Evolutionary conservation across 2,888 invertebrate genomes (phyloP), one percentile per base, ranked within the genome.

Genomic region (Branchinecta sandiegonensis): DNA sequence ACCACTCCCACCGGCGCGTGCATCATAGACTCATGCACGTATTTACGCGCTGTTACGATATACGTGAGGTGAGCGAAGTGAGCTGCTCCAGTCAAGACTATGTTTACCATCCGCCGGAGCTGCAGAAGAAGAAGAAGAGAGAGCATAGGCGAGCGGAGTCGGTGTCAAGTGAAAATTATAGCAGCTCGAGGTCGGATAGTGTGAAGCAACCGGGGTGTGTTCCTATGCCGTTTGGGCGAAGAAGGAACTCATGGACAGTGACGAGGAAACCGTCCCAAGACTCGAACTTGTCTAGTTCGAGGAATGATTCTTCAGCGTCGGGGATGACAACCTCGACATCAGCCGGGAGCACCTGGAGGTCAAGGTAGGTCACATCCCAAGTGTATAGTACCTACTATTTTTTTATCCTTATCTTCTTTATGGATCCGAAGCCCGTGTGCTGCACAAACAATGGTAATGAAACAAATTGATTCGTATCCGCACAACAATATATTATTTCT

Each of bases 221-320:
- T 68, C 89, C 90, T 0, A 77, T 88, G 71, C 80, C 86, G 78
- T 88, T 72, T 79, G 89, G 75, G 82, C 65, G 69, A 13, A 71
- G 91, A 68, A 82, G 91, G 72, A 88, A 90, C 66, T 90, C 90
- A 1, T 92, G 92, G 92, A 80, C 91, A 71, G 88, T 92, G 46
- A 90, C 91, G n/a, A 82, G 92, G 68, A 93, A 93, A 79, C 90
- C 92, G 0, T 91, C 90, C 12, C 92, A 93, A 77, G 93, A 94
- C 77, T 93, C 93, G 8, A 93, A 90, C 78, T 80, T 93, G 72
- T 91, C 90, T 66, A 90, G 89, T 74, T 92, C 92, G 37, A 82
- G 93, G 67, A 93, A 93, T 79, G 93, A 94, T 78, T 93, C 92
- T 13, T 90, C 90, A 0, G 90, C 90, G 2, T 91, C 92, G 8